These are phyloP conservation scores for Odontothrips loti DNA, from an alignment of 2,888 invertebrate genomes.

Conservation along the genomic window DNA sequence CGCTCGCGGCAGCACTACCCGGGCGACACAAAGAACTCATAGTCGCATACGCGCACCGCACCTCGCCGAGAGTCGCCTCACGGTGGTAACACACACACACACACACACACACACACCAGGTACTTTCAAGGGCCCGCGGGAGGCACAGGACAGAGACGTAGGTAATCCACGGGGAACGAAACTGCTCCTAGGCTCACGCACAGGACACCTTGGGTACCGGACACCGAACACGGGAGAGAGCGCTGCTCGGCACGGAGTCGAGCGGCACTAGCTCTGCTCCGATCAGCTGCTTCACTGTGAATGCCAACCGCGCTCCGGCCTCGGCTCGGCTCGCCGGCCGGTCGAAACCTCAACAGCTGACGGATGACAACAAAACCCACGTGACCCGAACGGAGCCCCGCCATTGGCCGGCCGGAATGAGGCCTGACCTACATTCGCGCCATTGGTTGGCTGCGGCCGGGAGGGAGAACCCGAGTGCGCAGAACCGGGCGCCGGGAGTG, in stretches of 20 bases:
- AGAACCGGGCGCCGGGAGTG: not conserved
- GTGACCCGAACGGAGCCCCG: slow-evolving; percentile 50
- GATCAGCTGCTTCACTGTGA: slow-evolving; percentile 7
- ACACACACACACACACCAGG: no score
- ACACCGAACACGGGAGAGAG: slow-evolving; percentile 42
- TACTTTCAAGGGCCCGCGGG: slow-evolving; percentile 5
- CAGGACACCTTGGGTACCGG: slow-evolving; percentile 27
- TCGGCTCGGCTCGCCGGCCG: slow-evolving; percentile 41
- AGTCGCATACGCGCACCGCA: not conserved
- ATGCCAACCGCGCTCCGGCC: not conserved
- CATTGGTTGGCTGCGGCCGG: slow-evolving; percentile 46
- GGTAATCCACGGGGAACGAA: slow-evolving; percentile 20
- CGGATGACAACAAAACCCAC: slow-evolving; percentile 65
- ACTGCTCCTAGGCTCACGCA: not conserved
- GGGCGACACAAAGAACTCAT: slow-evolving; percentile 7
- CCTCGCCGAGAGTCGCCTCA: not conserved
- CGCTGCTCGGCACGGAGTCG: slow-evolving; percentile 18
- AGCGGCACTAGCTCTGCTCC: slow-evolving; percentile 34
- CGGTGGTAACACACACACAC: not conserved
- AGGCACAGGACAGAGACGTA: slow-evolving; percentile 5
- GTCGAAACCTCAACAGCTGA: slow-evolving; percentile 52
- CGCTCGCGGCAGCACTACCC: slow-evolving; percentile 40
- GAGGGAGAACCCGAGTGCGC: slow-evolving; percentile 44
- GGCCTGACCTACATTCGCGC: slow-evolving; percentile 56
- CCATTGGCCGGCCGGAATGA: slow-evolving; percentile 47